These are phyloP conservation scores for Camponotus floridanus DNA, from an alignment of 1,140 invertebrate species.

Conservation along the genomic window DNA sequence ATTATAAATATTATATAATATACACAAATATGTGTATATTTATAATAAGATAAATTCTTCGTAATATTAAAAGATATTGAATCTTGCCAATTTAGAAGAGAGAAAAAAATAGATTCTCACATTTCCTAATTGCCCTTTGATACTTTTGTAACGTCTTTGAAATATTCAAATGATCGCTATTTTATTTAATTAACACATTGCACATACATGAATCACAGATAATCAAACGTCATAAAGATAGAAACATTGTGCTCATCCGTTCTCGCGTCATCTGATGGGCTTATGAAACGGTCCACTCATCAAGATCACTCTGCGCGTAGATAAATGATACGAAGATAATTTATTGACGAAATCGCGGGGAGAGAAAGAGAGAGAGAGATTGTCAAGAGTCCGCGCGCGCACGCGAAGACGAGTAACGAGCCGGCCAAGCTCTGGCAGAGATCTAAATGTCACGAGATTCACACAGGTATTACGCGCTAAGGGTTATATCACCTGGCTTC, in stretches of 20 bases:
- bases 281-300: constrained; percentile 26
- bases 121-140: not conserved
- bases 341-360: constrained; percentile 56
- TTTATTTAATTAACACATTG: constrained; percentile 34
- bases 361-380: not conserved
- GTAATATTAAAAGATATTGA: not conserved
- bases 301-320: not conserved
- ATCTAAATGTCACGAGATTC: constrained; percentile 81
- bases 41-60: not conserved
- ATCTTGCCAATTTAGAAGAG: not conserved
- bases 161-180: constrained; percentile 6
- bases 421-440: constrained; percentile 39
- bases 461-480: constrained; percentile 79
- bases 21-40: not conserved
- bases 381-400: constrained; percentile 64
- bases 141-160: not conserved
- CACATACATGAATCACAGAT: not conserved
- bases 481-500: constrained; percentile 77
- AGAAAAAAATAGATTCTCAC: not conserved
- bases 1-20: too few relatives aligned
- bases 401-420: constrained; percentile 65
- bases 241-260: not conserved
- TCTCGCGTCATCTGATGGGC: constrained; percentile 2
- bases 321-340: constrained; percentile 26
- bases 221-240: constrained; percentile 31